A percentile compares a stretch with the other conserved stretches of the same genome.
Evolutionary conservation across 2,888 invertebrate genomes (phyloP).

Genomic region (Drosophila demipolita): DNA sequence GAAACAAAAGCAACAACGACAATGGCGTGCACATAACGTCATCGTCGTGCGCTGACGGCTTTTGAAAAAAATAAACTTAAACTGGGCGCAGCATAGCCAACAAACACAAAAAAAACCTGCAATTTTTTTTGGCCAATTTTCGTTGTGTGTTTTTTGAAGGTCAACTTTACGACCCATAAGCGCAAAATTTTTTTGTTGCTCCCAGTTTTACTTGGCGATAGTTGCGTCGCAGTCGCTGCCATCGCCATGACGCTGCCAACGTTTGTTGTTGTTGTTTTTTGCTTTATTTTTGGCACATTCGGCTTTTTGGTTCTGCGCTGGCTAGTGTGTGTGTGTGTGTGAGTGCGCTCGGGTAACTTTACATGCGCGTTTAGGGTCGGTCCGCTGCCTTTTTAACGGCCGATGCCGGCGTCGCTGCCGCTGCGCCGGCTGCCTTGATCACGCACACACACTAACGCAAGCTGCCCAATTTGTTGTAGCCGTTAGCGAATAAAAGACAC

Average conservation of each 20-base stretch:
- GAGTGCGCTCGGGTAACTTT: slow-evolving; percentile 66
- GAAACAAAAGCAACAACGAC: slow-evolving; percentile 65
- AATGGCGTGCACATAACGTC: slow-evolving; percentile 71
- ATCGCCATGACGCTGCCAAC: slow-evolving; percentile 33
- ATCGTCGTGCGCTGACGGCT: slow-evolving; percentile 57
- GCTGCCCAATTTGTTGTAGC: slow-evolving; percentile 80
- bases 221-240: slow-evolving; percentile 67
- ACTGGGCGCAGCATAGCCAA: slow-evolving; percentile 79
- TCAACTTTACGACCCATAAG: slow-evolving; percentile 85
- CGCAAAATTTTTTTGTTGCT: slow-evolving; percentile 71
- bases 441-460: slow-evolving; percentile 39
- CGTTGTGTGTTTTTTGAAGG: slow-evolving; percentile 82
- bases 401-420: slow-evolving; percentile 53
- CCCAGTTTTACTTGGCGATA: slow-evolving; percentile 78
- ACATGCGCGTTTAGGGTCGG: slow-evolving; percentile 80
- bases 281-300: slow-evolving; percentile 81
- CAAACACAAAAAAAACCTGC: slow-evolving; percentile 60
- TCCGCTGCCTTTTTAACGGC: slow-evolving; percentile 77
- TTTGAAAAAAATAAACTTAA: slow-evolving; percentile 55
- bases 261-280: slow-evolving; percentile 61
- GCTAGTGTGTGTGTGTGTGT: slow-evolving; percentile 33
- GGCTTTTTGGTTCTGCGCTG: slow-evolving; percentile 49
- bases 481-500: slow-evolving; percentile 67
- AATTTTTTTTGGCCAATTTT: slow-evolving; percentile 79
- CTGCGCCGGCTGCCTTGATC: slow-evolving; percentile 70